Evolutionary conservation across 1,140 invertebrate species (phyloP).

Genomic region (Aphidius ervi): DNA sequence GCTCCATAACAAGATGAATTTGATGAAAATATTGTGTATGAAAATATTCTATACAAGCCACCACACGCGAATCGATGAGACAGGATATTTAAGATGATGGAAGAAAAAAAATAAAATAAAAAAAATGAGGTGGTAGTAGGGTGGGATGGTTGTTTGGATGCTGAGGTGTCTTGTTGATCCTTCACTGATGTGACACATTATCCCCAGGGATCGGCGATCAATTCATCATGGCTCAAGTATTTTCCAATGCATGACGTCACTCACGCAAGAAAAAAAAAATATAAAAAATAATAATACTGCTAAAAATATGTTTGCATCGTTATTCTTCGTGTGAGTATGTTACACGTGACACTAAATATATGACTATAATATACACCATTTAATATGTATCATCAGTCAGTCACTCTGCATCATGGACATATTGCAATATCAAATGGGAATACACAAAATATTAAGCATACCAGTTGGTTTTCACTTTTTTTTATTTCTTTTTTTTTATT

Average conservation of each 20-base stretch:
- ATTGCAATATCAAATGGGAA: no score
- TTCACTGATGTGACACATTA: conserved; percentile 45
- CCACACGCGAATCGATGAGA: neutral
- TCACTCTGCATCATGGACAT: no score
- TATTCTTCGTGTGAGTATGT: conserved; percentile 11
- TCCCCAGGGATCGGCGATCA: conserved; percentile 47
- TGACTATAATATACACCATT: no score
- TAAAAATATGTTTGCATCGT: conserved; percentile 11
- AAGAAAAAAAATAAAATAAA: neutral
- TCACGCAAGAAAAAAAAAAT: conserved; percentile 17
- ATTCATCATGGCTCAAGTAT: conserved; percentile 41
- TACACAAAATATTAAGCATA: no score
- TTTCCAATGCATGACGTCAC: conserved; percentile 29
- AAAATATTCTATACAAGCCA: conserved; percentile 13
- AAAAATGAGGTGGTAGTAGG: neutral
- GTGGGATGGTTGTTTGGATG: conserved; percentile 20
- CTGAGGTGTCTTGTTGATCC: conserved; percentile 38
- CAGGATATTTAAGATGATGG: conserved; percentile 19
- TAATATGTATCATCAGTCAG: no score
- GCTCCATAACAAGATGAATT: neutral
- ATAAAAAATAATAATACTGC: conserved; percentile 7
- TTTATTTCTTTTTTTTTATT: no score
- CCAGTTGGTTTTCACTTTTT: no score
- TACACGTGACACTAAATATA: neutral
- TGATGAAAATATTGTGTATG: no score